phyloP scores from a whole-genome alignment of 1,140 invertebrate genomes.

The Drosophila parvula region DNA sequence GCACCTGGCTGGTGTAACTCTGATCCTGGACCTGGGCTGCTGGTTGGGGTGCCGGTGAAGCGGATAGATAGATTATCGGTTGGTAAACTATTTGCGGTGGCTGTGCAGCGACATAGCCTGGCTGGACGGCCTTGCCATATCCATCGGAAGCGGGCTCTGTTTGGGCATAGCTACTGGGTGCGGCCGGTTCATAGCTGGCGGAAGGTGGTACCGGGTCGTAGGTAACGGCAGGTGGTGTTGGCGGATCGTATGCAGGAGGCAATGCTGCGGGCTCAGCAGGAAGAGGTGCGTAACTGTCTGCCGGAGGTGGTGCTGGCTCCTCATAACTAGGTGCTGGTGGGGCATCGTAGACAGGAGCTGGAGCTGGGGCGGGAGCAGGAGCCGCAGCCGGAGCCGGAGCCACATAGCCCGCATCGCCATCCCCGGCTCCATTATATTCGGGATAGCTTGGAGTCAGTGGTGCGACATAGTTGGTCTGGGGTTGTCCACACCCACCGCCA shows the following conservation, averaged over 20 bases:
- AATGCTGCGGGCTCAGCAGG: conserved; percentile 25
- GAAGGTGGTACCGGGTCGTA: conserved; percentile 8
- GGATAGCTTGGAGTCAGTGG: conserved; percentile 41
- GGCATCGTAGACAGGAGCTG: neutral
- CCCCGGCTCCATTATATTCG: conserved; percentile 57
- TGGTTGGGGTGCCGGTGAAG: conserved; percentile 26
- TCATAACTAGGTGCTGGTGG: conserved; percentile 30
- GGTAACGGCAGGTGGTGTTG: conserved; percentile 3
- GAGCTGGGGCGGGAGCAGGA: conserved; percentile 14
- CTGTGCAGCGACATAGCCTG: conserved; percentile 33
- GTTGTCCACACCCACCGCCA: conserved; percentile 30
- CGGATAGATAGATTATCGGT: conserved; percentile 65
- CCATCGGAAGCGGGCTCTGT: conserved; percentile 10
- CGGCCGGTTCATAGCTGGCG: conserved; percentile 25
- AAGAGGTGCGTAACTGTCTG: neutral
- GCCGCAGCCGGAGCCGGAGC: conserved; percentile 14
- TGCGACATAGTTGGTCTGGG: conserved; percentile 31
- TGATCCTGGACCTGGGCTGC: conserved; percentile 6
- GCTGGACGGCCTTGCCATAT: conserved; percentile 38
- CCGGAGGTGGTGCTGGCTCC: conserved; percentile 10
- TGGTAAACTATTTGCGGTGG: conserved; percentile 71
- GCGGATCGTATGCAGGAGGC: neutral
- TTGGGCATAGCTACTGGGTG: conserved; percentile 20
- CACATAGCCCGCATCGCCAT: conserved; percentile 66
- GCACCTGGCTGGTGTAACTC: conserved; percentile 20